These are phyloP conservation scores for Eupithecia exiguata DNA, from an alignment of 2,888 invertebrate species.

Conservation along the genomic window DNA sequence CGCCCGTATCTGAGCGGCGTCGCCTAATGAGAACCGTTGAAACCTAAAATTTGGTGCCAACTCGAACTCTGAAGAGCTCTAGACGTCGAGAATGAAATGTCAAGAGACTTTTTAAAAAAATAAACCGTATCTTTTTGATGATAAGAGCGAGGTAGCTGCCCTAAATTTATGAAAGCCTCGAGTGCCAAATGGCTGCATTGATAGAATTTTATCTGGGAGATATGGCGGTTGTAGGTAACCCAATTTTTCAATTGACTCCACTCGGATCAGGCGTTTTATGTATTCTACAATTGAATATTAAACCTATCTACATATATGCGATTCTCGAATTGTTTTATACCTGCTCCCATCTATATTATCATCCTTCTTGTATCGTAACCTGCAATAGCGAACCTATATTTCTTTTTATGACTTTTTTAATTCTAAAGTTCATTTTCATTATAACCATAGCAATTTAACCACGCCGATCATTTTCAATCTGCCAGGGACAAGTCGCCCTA, in stretches of 20 bases:
- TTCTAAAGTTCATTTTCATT: neutral
- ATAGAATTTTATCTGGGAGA: conserved; percentile 59
- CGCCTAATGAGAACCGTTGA: conserved; percentile 80
- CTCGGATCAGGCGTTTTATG: neutral
- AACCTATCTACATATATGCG: neutral
- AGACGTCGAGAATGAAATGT: conserved; percentile 51
- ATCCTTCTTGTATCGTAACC: neutral
- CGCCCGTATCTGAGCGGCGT: conserved; percentile 59
- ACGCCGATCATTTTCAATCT: conserved; percentile 4
- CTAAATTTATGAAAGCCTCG: conserved; percentile 49
- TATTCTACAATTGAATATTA: neutral
- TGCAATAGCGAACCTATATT: neutral
- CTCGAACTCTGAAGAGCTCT: conserved; percentile 78
- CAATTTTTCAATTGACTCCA: conserved; percentile 4
- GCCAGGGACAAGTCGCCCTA: neutral
- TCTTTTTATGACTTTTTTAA: neutral
- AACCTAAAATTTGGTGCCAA: conserved; percentile 82
- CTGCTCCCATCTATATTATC: neutral
- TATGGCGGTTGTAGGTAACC: neutral
- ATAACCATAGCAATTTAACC: neutral
- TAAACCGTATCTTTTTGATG: conserved; percentile 45
- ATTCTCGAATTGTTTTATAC: neutral
- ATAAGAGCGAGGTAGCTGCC: conserved; percentile 47
- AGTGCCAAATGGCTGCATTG: conserved; percentile 66
- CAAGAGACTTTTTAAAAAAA: conserved; percentile 43